A percentile compares a stretch with the other conserved stretches of the same genome.
Evolutionary conservation across 2,888 invertebrate species (phyloP).

Genomic region (Mantis religiosa): DNA sequence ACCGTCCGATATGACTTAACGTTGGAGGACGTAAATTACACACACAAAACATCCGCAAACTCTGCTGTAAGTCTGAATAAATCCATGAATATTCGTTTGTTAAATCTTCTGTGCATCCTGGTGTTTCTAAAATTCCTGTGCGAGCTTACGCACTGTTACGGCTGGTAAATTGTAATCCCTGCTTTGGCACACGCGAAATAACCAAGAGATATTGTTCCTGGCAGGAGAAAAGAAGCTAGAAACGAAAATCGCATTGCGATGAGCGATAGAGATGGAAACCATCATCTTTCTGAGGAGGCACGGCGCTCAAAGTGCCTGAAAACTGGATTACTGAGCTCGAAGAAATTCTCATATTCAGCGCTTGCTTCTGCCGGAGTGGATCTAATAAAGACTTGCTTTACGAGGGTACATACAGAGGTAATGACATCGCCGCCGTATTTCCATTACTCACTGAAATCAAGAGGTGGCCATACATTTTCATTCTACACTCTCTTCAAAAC

Average conservation of each 20-base stretch:
- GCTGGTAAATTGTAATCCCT: not conserved
- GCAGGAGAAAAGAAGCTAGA: not conserved
- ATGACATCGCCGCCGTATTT: not conserved
- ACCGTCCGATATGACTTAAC: too few relatives aligned
- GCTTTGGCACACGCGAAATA: not conserved
- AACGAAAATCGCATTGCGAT: not conserved
- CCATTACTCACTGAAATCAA: not conserved
- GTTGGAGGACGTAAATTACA: too few relatives aligned
- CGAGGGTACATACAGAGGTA: not conserved
- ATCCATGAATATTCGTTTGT: too few relatives aligned
- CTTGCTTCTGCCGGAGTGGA: not conserved
- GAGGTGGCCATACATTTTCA: not conserved
- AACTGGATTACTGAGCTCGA: not conserved
- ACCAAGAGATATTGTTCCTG: not conserved
- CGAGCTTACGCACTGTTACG: not conserved
- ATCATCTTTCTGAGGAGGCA: not conserved
- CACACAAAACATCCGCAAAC: too few relatives aligned
- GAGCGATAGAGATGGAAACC: not conserved
- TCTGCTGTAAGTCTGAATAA: too few relatives aligned
- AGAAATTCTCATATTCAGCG: not conserved
- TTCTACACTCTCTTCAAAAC: too few relatives aligned
- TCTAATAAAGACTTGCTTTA: not conserved
- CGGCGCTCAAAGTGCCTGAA: not conserved
- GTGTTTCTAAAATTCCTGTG: not conserved
- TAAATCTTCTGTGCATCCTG: too few relatives aligned